phyloP scores from a whole-genome alignment of 2,797 vertebrate genomes.

The Bovichtus variegatus region DNA sequence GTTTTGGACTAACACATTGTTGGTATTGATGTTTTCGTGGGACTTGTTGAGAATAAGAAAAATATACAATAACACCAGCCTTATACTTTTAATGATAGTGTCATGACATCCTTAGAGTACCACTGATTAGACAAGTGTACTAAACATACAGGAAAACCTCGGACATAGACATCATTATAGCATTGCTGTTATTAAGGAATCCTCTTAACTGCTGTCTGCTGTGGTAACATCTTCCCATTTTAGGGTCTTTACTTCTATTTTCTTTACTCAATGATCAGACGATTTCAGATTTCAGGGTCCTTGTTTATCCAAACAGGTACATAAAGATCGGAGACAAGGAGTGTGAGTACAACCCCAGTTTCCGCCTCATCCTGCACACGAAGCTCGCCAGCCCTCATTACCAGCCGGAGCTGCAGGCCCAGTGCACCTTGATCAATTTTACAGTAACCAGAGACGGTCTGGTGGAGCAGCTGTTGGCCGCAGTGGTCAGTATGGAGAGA shows the following conservation, averaged over 20 bases:
- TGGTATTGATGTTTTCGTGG: neutral
- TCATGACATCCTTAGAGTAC: neutral
- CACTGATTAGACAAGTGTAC: neutral
- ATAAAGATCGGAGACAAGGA: conserved; percentile 96
- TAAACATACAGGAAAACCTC: neutral
- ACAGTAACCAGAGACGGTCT: conserved; percentile 92
- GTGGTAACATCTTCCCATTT: neutral
- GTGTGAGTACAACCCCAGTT: conserved; percentile 91
- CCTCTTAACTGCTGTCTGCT: neutral
- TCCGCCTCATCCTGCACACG: conserved; percentile 95
- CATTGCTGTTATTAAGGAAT: neutral
- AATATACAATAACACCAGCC: neutral
- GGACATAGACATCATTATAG: neutral
- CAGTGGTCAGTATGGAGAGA: conserved; percentile 93
- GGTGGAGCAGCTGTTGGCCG: conserved; percentile 95
- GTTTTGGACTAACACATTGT: no score
- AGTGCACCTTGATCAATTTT: conserved; percentile 97
- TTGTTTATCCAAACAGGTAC: conserved; percentile 81
- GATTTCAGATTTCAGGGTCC: neutral
- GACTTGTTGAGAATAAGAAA: neutral
- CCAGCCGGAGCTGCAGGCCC: conserved; percentile 96
- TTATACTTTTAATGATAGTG: neutral
- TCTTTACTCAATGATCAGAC: neutral
- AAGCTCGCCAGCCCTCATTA: conserved; percentile 97
- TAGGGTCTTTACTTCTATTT: neutral